Percentiles rank a stretch among this genome's conserved stretches.
phyloP scores from a whole-genome alignment of 2,888 invertebrate species.

The Hemaris fuciformis region DNA sequence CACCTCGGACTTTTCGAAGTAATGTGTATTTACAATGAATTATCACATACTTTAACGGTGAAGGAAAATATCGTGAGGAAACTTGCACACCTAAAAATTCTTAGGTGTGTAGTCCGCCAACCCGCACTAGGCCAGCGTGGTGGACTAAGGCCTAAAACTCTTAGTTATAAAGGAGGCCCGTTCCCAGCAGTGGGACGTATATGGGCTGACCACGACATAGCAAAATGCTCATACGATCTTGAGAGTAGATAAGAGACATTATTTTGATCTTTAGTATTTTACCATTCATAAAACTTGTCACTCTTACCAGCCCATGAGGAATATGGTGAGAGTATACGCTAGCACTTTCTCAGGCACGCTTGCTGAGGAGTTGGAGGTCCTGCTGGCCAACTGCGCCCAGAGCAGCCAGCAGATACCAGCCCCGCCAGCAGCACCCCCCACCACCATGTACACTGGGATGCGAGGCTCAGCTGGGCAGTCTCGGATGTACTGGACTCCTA shows the following conservation, averaged over 20 bases:
- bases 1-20: too few species aligned
- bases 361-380: constrained; percentile 80
- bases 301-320: constrained; percentile 85
- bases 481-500: constrained; percentile 89
- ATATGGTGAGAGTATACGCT: constrained; percentile 86
- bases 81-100: too few species aligned
- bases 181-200: too few species aligned
- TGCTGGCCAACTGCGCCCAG: constrained; percentile 84
- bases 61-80: too few species aligned
- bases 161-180: too few species aligned
- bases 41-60: too few species aligned
- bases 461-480: constrained; percentile 90
- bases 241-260: background rate
- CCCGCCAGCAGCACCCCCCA: constrained; percentile 89
- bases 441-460: constrained; percentile 91
- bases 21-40: too few species aligned
- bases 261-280: background rate
- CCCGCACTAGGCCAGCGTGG: too few species aligned
- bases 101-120: too few species aligned
- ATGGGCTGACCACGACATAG: too few species aligned
- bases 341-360: constrained; percentile 81
- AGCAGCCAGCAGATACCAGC: constrained; percentile 86
- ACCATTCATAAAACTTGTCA: background rate
- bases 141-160: too few species aligned
- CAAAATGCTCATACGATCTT: too few species aligned